Evolutionary conservation across 2,797 vertebrate genomes (phyloP).

Genomic region (Sarcophilus harrisii): DNA sequence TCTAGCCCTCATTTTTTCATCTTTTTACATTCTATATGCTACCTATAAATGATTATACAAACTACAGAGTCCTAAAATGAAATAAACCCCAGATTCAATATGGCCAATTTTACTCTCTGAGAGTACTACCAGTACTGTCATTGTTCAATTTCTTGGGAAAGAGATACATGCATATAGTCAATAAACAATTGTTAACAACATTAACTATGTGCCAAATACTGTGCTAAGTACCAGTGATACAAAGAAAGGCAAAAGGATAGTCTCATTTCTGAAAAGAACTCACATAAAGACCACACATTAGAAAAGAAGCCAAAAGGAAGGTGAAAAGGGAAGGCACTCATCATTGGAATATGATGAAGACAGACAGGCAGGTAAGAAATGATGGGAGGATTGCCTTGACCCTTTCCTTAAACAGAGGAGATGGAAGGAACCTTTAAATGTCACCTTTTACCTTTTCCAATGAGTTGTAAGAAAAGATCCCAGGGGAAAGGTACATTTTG

Average conservation of each 20-base stretch:
- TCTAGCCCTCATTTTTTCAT: neutral
- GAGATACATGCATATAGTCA: neutral
- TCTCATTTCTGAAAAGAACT: neutral
- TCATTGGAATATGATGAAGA: neutral
- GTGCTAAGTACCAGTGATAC: neutral
- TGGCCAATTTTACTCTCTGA: neutral
- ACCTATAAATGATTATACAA: neutral
- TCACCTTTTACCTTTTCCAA: neutral
- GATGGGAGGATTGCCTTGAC: neutral
- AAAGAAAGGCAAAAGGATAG: neutral
- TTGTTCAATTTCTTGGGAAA: neutral
- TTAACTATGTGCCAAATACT: neutral
- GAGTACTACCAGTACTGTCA: neutral
- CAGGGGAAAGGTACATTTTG: neutral
- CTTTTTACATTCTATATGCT: neutral
- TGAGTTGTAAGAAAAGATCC: neutral
- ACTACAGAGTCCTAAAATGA: neutral
- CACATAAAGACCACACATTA: neutral
- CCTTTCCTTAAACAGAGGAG: neutral
- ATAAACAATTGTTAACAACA: neutral
- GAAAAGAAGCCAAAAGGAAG: neutral
- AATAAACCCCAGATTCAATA: neutral
- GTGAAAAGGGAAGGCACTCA: neutral
- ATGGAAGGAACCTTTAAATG: neutral
- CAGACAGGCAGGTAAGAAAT: neutral